Percentiles rank a stretch among this genome's conserved stretches.
Conservation (phyloP, 2,888 invertebrate genomes). For the Drosophila austrosaltans region DNA sequence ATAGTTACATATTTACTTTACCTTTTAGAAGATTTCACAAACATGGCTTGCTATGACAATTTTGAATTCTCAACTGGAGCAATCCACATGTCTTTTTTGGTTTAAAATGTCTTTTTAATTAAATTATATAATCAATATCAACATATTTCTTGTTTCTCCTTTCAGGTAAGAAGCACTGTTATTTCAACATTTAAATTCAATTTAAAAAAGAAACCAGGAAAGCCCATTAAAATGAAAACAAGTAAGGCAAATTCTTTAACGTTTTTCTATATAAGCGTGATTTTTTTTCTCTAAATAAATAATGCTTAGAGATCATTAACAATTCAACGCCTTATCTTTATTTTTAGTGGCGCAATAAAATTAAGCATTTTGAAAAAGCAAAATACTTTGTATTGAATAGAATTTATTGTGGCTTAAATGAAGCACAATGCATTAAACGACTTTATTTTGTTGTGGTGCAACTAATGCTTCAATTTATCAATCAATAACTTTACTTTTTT, state of each 20-base stretch:
- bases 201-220: background rate
- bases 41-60: background rate
- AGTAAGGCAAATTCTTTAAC: background rate
- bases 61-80: background rate
- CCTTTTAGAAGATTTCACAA: background rate
- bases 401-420: background rate
- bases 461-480: too few relatives aligned
- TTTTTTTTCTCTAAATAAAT: background rate
- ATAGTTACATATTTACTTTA: background rate
- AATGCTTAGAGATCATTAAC: conserved; percentile 2
- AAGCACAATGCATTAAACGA: background rate
- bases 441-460: too few relatives aligned
- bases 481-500: too few relatives aligned
- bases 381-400: background rate
- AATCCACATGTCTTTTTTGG: background rate
- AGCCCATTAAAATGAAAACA: conserved; percentile 3
- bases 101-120: background rate
- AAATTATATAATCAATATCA: conserved; percentile 1
- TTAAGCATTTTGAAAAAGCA: background rate
- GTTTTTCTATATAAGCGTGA: background rate
- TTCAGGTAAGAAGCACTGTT: conserved; percentile 5
- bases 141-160: conserved; percentile 1
- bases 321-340: conserved; percentile 1
- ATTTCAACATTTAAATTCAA: background rate
- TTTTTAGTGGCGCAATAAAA: background rate